Conservation (phyloP, 2,888 invertebrate species). For the Yponomeuta plumbellus region DNA sequence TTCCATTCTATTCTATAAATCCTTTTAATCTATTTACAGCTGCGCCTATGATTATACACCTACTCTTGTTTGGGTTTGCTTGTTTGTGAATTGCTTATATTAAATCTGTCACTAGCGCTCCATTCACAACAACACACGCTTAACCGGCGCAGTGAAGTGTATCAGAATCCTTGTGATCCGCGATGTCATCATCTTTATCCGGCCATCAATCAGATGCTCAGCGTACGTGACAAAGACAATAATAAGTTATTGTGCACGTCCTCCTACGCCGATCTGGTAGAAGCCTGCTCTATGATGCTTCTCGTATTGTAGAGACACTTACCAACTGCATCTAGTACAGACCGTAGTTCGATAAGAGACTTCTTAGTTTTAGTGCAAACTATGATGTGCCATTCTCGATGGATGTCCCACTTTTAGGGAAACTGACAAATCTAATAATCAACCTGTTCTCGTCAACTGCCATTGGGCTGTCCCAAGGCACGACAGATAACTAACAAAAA, state of each 20-base stretch:
- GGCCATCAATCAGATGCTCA: slow-evolving; percentile 15
- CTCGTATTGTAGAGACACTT: neutral
- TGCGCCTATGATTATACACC: too few species aligned
- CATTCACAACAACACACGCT: neutral
- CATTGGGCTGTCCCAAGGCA: too few species aligned
- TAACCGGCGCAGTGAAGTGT: slow-evolving; percentile 5
- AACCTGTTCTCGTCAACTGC: too few species aligned
- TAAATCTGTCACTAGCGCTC: neutral
- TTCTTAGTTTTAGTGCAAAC: too few species aligned
- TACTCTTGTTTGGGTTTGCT: neutral
- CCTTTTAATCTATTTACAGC: too few species aligned
- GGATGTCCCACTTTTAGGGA: too few species aligned
- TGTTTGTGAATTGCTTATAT: neutral
- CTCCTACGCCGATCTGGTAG: neutral
- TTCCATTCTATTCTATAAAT: too few species aligned
- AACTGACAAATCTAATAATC: too few species aligned
- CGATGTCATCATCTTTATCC: slow-evolving; percentile 17
- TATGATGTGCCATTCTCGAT: too few species aligned
- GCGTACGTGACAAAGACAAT: slow-evolving; percentile 16
- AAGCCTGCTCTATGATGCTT: neutral
- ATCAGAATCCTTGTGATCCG: slow-evolving; percentile 12
- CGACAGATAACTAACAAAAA: too few species aligned
- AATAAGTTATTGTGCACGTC: neutral
- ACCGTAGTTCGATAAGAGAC: too few species aligned
- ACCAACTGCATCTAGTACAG: too few species aligned